These are phyloP conservation scores for Anarsia innoxiella DNA, from an alignment of 2,888 invertebrate species.

Conservation along the genomic window DNA sequence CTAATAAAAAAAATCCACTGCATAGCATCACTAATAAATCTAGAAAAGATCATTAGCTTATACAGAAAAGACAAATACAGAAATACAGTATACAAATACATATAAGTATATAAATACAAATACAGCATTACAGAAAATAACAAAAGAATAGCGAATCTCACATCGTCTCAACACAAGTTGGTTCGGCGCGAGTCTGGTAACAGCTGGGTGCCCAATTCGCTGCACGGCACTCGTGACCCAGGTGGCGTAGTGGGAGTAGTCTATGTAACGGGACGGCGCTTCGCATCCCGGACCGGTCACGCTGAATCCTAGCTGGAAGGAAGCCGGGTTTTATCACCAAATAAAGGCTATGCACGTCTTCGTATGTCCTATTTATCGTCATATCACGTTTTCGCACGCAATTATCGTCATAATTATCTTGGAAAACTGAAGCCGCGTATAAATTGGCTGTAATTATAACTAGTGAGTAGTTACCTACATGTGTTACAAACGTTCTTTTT, in stretches of 20 bases:
- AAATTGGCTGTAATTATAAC: too few species aligned
- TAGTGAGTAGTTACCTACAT: too few species aligned
- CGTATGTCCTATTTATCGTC: too few species aligned
- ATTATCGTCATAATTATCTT: too few species aligned
- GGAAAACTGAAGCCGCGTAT: neutral
- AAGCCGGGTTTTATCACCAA: too few species aligned
- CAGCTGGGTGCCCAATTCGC: slow-evolving; percentile 33
- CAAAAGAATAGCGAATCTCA: slow-evolving; percentile 18
- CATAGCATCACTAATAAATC: neutral
- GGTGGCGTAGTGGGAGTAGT: slow-evolving; percentile 34
- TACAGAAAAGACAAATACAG: too few species aligned
- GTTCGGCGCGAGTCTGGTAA: slow-evolving; percentile 31
- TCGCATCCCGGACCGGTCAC: slow-evolving; percentile 43
- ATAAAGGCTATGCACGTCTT: too few species aligned
- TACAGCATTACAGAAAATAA: neutral
- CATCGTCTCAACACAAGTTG: slow-evolving; percentile 36
- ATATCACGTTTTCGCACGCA: too few species aligned
- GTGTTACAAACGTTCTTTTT: too few species aligned
- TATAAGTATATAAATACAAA: neutral
- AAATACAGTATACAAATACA: neutral
- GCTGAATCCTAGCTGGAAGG: slow-evolving; percentile 40
- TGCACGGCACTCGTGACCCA: slow-evolving; percentile 33
- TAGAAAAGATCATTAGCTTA: too few species aligned
- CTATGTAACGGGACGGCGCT: slow-evolving; percentile 41
- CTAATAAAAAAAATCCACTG: neutral